phyloP scores from a whole-genome alignment of 2,888 invertebrate genomes.

The Napeogenes sylphis region DNA sequence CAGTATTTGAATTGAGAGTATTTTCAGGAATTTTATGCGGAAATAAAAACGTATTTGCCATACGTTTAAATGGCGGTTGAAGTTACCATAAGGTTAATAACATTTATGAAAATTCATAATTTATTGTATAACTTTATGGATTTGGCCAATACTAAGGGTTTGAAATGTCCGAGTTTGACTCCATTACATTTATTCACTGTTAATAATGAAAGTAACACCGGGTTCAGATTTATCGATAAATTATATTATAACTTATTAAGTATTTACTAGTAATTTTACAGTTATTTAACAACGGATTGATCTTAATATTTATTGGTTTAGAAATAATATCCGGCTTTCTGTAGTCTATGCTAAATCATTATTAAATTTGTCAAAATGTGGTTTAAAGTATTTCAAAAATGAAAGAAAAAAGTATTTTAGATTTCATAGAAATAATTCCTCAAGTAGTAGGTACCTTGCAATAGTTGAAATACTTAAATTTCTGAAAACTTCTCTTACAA shows the following conservation, averaged over 20 bases:
- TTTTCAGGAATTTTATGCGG: slow-evolving; percentile 2
- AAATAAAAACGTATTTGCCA: slow-evolving; percentile 3
- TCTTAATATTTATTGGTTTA: too few relatives aligned
- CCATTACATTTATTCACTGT: too few relatives aligned
- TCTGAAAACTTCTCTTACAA: not conserved
- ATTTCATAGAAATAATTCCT: not conserved
- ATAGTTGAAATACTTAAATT: not conserved
- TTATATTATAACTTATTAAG: too few relatives aligned
- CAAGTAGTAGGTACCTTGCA: not conserved
- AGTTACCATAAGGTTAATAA: not conserved
- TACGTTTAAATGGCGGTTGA: not conserved
- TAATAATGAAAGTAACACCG: too few relatives aligned
- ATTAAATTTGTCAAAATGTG: slow-evolving; percentile 1
- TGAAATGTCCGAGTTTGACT: not conserved
- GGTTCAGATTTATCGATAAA: too few relatives aligned
- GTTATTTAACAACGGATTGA: too few relatives aligned
- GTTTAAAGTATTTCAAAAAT: not conserved
- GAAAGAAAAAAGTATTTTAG: not conserved
- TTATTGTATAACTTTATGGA: not conserved
- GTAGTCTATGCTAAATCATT: not conserved
- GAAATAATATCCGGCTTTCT: not conserved
- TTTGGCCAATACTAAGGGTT: not conserved
- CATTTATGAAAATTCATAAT: too few relatives aligned
- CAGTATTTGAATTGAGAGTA: slow-evolving; percentile 56
- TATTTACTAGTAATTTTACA: too few relatives aligned